Base-by-base conservation (phyloP, 2,113 vertebrate genomes). In the Paraplagusia blochii region DNA sequence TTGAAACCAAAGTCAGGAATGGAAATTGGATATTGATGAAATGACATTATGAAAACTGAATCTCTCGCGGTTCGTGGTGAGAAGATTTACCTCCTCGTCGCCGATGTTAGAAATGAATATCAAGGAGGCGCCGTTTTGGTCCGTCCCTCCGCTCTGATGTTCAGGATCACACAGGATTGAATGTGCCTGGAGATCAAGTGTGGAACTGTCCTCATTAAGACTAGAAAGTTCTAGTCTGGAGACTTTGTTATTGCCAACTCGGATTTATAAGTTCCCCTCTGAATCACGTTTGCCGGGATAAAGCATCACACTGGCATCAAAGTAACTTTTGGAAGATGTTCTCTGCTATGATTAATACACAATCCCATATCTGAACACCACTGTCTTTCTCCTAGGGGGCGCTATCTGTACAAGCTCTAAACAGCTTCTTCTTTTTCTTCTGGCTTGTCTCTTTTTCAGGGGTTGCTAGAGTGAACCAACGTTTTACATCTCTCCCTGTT, bases 171-270 rank as follows among this genome's bases (percentile, higher is more conserved):
- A 59, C 34, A 66, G 62, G 76, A 54, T 58, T 53, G 66, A 29
- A 70, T 75, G 61, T 69, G 42, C 59, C 71, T 14, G 11, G 40
- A 87, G 66, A 80, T 79, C 73, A 83, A 84, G 77, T 53, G 71
- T 57, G 46, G 69, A 64, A 72, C 53, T 42, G 33, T 62, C 72
- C 82, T 87, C 74, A 80, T 80, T 85, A 85, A 17, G 72, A 43
- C 67, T 59, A 71, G 59, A 80, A 78, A 77, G 57, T 74, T 80
- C 18, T 54, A 35, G 56, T 67, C 72, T 55, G 45, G 48, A 72
- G 72, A 74, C 58, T 81, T 71, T 67, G 64, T 69, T 51, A 55
- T 40, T 51, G 63, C 40, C 71, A 63, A 74, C 64, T 53, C 74
- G 47, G 7, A 14, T 62, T 35, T 22, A 13, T 48, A 59, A 54